Evolutionary conservation across 2,888 invertebrate genomes (phyloP), one percentile per base, ranked within the genome.

Genomic region (Apotomis turbidana): DNA sequence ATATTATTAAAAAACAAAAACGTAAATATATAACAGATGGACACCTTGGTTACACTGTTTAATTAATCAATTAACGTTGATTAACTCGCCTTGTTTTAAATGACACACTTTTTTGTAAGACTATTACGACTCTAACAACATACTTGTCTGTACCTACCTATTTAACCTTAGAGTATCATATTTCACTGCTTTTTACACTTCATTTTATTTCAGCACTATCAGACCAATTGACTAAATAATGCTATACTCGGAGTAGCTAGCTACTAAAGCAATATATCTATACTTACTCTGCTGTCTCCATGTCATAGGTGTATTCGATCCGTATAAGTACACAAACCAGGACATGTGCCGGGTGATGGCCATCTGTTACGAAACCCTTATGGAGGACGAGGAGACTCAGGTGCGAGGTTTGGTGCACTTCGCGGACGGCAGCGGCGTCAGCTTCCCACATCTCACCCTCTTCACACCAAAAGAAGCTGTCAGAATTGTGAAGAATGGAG

Each of bases 331-430:
- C 85, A 96, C 96, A 8, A 96, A 96, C 81, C 95, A 95, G 64
- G 96, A 97, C 81, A 96, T 97, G 95, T 96, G 97, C 83, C 95
- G 96, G 46, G 95, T 96, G 1, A 96, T 97, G 89, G 96, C 95
- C 63, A 95, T 96, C 58, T 96, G 96, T 36, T 97, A 96, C 84
- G 97, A 97, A 86, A 95, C 96, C 0, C 85, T 97, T 60, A 94
- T 97, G 94, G 97, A 97, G 83, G 96, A 97, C 82, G 97, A 97
- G 85, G 96, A 97, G 77, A 95, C 95, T 78, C 97, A 97, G 89
- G 94, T 97, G 6, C 93, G 96, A 12, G 97, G 97, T 10, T 95
- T 96, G 81, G 96, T 96, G 1, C 97, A 97, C 88, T 95, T 96
- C 85, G 96, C 95, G 3, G 97, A 97, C 81, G 96, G 96, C 41